These are phyloP conservation scores for Lophura nycthemera DNA, from an alignment of 2,113 vertebrate species.

Conservation along the genomic window DNA sequence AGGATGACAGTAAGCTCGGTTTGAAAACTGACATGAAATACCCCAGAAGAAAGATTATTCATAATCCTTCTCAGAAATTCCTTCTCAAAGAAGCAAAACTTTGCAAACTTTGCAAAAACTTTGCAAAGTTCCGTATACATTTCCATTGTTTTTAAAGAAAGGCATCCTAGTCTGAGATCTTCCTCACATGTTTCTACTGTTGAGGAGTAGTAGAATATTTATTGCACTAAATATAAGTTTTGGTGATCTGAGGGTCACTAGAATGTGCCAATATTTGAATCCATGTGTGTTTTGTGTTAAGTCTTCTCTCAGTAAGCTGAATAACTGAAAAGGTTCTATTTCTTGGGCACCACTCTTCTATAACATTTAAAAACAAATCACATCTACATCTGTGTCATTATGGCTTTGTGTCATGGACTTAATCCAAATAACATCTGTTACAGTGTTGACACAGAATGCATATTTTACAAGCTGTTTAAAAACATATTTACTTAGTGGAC, in stretches of 20 bases:
- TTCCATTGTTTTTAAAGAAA: constrained; percentile 2
- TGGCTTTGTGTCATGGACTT: constrained; percentile 44
- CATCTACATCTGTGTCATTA: constrained; percentile 46
- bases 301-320: constrained; percentile 2
- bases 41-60: not conserved
- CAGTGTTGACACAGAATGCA: constrained; percentile 43
- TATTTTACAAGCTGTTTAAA: constrained; percentile 62
- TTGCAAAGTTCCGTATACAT: fast-evolving
- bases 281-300: not conserved
- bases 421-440: constrained; percentile 62
- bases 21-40: not conserved
- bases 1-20: not conserved
- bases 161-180: not conserved
- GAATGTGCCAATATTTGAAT: not conserved
- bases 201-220: not conserved
- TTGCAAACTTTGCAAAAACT: not conserved
- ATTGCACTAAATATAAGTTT: not conserved
- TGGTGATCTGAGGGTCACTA: not conserved
- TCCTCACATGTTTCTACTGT: not conserved
- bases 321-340: not conserved
- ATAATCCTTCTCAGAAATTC: not conserved
- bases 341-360: constrained; percentile 6
- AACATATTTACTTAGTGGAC: constrained; percentile 45
- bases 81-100: not conserved
- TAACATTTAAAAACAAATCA: constrained; percentile 43